These are phyloP conservation scores for Hyles euphorbiae DNA, from an alignment of 1,140 invertebrate species.

Conservation along the genomic window DNA sequence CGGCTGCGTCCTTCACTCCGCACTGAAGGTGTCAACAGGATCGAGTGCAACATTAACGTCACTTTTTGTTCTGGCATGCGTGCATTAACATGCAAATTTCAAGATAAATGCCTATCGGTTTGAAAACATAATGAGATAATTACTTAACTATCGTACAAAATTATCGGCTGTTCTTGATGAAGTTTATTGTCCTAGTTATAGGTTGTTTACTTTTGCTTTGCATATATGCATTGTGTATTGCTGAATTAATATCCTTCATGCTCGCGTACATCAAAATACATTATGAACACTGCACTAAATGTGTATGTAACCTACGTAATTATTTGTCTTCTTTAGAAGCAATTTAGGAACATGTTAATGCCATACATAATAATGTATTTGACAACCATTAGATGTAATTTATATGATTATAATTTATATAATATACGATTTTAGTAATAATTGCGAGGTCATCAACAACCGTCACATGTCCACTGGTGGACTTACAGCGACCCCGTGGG, in stretches of 20 bases:
- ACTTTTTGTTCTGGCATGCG: conserved; percentile 18
- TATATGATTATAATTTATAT: too few relatives aligned
- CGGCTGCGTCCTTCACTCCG: conserved; percentile 12
- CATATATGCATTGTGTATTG: conserved; percentile 26
- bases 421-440: too few relatives aligned
- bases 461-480: too few relatives aligned
- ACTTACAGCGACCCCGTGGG: too few relatives aligned
- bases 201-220: conserved; percentile 56
- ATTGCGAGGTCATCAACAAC: too few relatives aligned
- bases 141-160: conserved; percentile 52
- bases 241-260: conserved; percentile 2
- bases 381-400: too few relatives aligned
- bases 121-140: conserved; percentile 59
- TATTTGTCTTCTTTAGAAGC: too few relatives aligned
- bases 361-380: too few relatives aligned
- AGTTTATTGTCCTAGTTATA: conserved; percentile 65
- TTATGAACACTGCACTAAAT: too few relatives aligned
- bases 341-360: too few relatives aligned
- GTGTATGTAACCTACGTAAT: too few relatives aligned
- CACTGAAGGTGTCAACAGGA: conserved; percentile 16
- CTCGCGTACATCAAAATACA: too few relatives aligned
- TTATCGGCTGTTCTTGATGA: conserved; percentile 58
- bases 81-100: conserved; percentile 36
- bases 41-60: conserved; percentile 10
- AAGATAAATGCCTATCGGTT: conserved; percentile 39